Evolutionary conservation across 2,113 vertebrate species (phyloP).

Genomic region (Pollimyrus isidori): DNA sequence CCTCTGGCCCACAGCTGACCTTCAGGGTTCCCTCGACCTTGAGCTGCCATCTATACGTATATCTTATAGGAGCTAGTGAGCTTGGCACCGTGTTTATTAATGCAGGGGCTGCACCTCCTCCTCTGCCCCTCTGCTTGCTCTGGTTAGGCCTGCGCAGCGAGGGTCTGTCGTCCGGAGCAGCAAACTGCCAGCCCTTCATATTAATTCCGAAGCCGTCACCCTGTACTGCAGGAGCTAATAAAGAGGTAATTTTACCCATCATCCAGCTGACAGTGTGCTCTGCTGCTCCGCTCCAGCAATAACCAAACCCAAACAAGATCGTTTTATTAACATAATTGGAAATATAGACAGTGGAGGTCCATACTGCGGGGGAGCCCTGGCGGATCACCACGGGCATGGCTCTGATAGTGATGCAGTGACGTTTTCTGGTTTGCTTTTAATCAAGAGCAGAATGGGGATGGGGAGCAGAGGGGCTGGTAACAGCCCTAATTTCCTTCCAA

Average conservation of each 20-base stretch:
- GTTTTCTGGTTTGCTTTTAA: slow-evolving; percentile 48
- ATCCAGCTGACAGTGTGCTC: slow-evolving; percentile 33
- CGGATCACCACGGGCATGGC: slow-evolving; percentile 48
- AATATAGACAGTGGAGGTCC: slow-evolving; percentile 35
- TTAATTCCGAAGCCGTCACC: slow-evolving; percentile 37
- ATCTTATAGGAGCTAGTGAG: background rate
- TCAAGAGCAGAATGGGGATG: slow-evolving; percentile 31
- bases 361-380: slow-evolving; percentile 35
- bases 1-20: background rate
- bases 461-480: background rate
- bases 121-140: background rate
- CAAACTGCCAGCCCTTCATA: slow-evolving; percentile 7
- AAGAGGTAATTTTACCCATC: slow-evolving; percentile 30
- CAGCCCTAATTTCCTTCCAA: background rate
- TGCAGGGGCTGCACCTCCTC: background rate
- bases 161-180: background rate
- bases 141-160: background rate
- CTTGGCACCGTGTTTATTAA: background rate
- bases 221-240: slow-evolving; percentile 32
- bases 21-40: background rate
- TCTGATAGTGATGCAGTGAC: slow-evolving; percentile 62
- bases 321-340: slow-evolving; percentile 53
- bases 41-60: background rate
- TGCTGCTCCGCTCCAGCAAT: slow-evolving; percentile 38
- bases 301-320: slow-evolving; percentile 46